These are phyloP conservation scores for Clusia tigrina DNA, from an alignment of 2,888 invertebrate species.

Conservation along the genomic window DNA sequence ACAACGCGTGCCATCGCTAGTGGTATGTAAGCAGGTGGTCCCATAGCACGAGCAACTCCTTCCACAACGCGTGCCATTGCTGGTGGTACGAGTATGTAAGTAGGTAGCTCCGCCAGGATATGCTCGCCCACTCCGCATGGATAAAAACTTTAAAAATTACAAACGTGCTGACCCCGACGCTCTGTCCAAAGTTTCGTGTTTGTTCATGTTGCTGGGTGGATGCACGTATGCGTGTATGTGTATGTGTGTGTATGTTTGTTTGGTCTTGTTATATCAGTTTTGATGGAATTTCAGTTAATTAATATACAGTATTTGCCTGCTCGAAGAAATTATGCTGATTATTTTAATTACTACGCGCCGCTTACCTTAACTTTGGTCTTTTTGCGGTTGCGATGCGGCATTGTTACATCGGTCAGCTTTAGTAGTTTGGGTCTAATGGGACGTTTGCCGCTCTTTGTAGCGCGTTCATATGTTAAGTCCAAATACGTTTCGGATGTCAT, in stretches of 20 bases:
- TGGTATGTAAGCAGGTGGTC: too few species aligned
- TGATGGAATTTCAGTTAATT: not conserved
- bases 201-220: not conserved
- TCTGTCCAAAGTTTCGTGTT: not conserved
- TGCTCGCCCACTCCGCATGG: not conserved
- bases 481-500: conserved; percentile 63
- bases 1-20: too few species aligned
- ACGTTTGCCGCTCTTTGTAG: conserved; percentile 55
- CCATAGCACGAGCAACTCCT: too few species aligned
- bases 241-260: not conserved
- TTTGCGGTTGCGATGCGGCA: conserved; percentile 62
- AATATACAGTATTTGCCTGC: not conserved
- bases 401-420: conserved; percentile 60
- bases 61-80: too few species aligned
- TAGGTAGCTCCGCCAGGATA: too few species aligned
- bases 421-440: conserved; percentile 61
- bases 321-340: not conserved
- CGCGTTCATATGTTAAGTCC: conserved; percentile 56
- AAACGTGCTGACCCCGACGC: not conserved
- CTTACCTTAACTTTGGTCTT: conserved; percentile 63
- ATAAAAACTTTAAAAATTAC: not conserved
- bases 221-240: not conserved
- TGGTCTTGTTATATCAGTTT: not conserved
- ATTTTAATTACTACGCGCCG: conserved; percentile 13
- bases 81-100: too few species aligned